Percentiles rank a stretch among this genome's conserved stretches.
These are phyloP conservation scores for Tursiops truncatus DNA, from an alignment of 2,113 vertebrate species.

Conservation along the genomic window DNA sequence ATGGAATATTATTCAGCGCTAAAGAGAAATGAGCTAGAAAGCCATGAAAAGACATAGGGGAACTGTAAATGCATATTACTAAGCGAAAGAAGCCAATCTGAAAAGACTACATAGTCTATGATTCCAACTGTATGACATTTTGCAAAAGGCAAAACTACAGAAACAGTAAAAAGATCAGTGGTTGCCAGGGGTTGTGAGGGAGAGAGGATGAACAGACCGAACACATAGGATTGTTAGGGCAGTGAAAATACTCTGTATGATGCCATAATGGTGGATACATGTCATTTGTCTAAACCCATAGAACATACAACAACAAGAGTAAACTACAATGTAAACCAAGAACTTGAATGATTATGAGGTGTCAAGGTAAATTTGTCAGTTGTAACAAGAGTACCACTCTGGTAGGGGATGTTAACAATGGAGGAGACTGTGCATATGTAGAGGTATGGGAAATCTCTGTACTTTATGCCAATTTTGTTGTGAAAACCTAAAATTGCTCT, in stretches of 20 bases:
- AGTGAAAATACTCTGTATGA: background rate
- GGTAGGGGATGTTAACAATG: background rate
- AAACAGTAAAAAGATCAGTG: background rate
- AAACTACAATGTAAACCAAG: background rate
- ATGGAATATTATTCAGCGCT: background rate
- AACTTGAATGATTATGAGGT: background rate
- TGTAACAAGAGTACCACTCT: background rate
- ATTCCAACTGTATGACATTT: background rate
- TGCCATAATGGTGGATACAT: background rate
- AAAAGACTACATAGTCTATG: background rate
- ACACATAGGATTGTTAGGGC: background rate
- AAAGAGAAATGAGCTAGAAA: background rate
- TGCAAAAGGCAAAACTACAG: background rate
- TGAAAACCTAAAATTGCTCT: background rate
- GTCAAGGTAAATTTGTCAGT: no score
- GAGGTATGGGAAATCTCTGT: background rate
- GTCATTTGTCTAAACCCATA: background rate
- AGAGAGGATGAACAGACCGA: background rate
- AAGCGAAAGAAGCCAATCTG: background rate
- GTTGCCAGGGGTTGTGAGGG: accelerated
- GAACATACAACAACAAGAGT: background rate
- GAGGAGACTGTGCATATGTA: background rate
- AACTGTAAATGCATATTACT: background rate
- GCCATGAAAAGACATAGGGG: background rate
- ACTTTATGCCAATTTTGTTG: background rate